Percentiles rank a stretch among this genome's conserved stretches.
Evolutionary conservation across 2,888 invertebrate genomes (phyloP).

Genomic region (Trachelus tabidus): DNA sequence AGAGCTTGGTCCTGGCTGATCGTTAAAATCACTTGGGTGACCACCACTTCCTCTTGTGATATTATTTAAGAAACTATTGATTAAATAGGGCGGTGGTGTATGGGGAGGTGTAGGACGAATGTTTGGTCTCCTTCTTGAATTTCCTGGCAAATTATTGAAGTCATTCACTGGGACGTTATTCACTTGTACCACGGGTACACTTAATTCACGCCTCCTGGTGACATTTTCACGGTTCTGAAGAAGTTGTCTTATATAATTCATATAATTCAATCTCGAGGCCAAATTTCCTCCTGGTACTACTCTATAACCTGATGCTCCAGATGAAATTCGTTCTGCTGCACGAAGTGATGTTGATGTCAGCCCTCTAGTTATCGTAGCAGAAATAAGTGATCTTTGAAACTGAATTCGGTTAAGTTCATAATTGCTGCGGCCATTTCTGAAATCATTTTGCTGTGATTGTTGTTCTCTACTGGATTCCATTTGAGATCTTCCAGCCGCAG

Average conservation of each 20-base stretch:
- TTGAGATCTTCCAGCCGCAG: neutral
- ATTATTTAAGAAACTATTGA: constrained; percentile 22
- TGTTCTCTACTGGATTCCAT: neutral
- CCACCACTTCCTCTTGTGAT: constrained; percentile 15
- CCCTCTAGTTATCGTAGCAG: neutral
- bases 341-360: neutral
- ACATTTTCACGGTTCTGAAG: constrained; percentile 11
- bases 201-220: constrained; percentile 36
- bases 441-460: neutral
- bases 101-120: constrained; percentile 28
- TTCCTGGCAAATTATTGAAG: constrained; percentile 34
- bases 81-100: constrained; percentile 27
- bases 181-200: constrained; percentile 72
- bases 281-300: constrained; percentile 18
- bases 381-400: neutral
- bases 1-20: constrained; percentile 35
- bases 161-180: constrained; percentile 71
- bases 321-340: neutral
- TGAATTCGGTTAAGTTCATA: neutral
- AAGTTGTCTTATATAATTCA: neutral
- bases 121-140: constrained; percentile 21
- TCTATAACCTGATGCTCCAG: neutral
- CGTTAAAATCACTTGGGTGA: constrained; percentile 25
- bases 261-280: constrained; percentile 22
- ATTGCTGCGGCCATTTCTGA: neutral